These are phyloP conservation scores for Equus przewalskii DNA, from an alignment of 2,113 vertebrate genomes.

Conservation along the genomic window DNA sequence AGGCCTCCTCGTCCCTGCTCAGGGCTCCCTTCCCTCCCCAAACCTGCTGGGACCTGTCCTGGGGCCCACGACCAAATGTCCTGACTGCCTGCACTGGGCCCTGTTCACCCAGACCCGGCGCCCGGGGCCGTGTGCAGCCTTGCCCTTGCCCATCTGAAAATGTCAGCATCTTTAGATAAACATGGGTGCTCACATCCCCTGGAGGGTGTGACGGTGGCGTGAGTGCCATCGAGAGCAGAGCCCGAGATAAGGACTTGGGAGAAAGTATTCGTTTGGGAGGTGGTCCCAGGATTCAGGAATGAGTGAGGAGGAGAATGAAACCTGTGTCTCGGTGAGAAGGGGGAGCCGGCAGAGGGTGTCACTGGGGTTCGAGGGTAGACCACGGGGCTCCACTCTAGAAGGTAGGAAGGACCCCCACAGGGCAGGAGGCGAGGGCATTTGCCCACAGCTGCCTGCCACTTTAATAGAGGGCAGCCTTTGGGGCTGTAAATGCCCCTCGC, in stretches of 20 bases:
- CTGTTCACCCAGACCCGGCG: too few species aligned
- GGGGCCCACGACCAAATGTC: background rate
- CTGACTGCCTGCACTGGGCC: accelerated
- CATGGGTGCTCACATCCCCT: accelerated
- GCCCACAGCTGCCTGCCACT: background rate
- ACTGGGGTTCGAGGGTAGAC: accelerated
- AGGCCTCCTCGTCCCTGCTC: accelerated
- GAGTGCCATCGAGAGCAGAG: background rate
- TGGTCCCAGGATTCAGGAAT: background rate
- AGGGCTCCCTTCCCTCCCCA: too few species aligned
- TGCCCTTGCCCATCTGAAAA: accelerated
- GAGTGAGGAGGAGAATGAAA: background rate
- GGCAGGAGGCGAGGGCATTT: background rate
- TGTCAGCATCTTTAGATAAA: accelerated
- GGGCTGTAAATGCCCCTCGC: accelerated
- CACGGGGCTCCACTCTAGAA: accelerated
- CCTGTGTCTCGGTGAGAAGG: accelerated
- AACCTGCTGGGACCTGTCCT: accelerated
- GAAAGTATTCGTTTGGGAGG: accelerated
- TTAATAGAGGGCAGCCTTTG: accelerated
- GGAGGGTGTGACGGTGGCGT: accelerated
- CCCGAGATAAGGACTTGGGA: background rate
- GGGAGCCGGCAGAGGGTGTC: too few species aligned
- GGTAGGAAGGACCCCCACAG: background rate
- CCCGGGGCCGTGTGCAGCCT: accelerated